Evolutionary conservation across 2,113 vertebrate genomes (phyloP), one percentile per base, ranked within the genome.

Genomic region (Pedetes capensis): DNA sequence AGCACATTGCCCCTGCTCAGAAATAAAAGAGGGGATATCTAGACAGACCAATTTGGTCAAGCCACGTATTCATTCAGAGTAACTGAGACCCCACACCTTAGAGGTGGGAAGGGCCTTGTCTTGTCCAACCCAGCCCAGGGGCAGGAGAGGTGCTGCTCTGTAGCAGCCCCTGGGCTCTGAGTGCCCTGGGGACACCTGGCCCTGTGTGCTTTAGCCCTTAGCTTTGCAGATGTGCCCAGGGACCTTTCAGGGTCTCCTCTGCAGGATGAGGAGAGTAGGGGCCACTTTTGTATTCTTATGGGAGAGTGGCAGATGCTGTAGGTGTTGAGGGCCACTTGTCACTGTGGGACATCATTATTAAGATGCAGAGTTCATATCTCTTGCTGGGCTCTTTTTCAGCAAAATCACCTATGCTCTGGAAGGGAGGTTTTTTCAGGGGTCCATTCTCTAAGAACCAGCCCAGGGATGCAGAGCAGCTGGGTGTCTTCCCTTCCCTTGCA

Each of bases 151-250:
- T 12, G 7, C 32, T 55, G 47, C n/a, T n/a, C n/a, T n/a, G n/a
- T n/a, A 17, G 51, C 1, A 17, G 63, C 29, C 10, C 61, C 29
- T 63, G n/a, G 61, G 22, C 29, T 59, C 8, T 32, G 44, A 23
- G 39, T 6, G 13, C 23, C 29, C 34, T 10, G 20, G 32, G 5
- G n/a, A 3, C 0, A 0, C 18, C 18, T 44, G 76, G 27, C 22
- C 22, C 75, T n/a, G 16, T 0, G 0, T 53, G 11, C 5, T 79
- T n/a, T 78, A 32, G 63, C 22, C 27, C 12, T 13, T 16, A 72
- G 47, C 55, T 27, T 42, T 64, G 16, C 17, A 39, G 78, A 34
- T 23, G 27, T 47, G 39, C 80, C 0, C 0, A 16, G 5, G 5
- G 49, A 49, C 32, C 44, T 66, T 32, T 47, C 23, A 42, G 11